phyloP scores from a whole-genome alignment of 2,888 invertebrate species.

The Sylvicola cinctus region DNA sequence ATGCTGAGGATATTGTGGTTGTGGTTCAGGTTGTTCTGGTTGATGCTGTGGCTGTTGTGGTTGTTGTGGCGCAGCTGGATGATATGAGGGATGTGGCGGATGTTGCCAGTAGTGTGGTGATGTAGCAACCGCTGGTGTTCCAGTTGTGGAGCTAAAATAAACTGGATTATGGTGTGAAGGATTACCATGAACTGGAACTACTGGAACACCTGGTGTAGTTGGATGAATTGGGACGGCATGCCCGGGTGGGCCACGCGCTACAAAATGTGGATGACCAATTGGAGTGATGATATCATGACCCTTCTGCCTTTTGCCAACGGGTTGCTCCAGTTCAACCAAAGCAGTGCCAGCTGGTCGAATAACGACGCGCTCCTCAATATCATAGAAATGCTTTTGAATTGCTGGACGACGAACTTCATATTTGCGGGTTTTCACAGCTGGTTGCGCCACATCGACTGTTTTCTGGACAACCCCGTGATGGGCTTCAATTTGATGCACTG shows the following conservation, averaged over 20 bases:
- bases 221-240: too few relatives aligned
- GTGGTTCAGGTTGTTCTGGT: not conserved
- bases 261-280: too few relatives aligned
- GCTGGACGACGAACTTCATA: slow-evolving; percentile 37
- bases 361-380: slow-evolving; percentile 36
- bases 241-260: too few relatives aligned
- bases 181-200: too few relatives aligned
- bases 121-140: not conserved
- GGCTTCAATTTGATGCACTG: slow-evolving; percentile 26
- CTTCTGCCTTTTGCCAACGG: too few relatives aligned
- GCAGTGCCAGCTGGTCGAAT: slow-evolving; percentile 38
- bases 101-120: not conserved
- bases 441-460: slow-evolving; percentile 34
- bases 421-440: slow-evolving; percentile 34
- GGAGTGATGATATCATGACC: too few relatives aligned
- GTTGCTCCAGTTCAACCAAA: slow-evolving; percentile 35
- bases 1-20: too few relatives aligned
- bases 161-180: too few relatives aligned
- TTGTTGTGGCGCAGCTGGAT: too few relatives aligned
- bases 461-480: slow-evolving; percentile 31
- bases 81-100: too few relatives aligned
- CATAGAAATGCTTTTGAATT: slow-evolving; percentile 40
- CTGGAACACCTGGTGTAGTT: too few relatives aligned
- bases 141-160: not conserved
- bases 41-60: not conserved